Base-by-base conservation (phyloP, 2,888 invertebrate species). In the Nephrotoma guestfalica region DNA sequence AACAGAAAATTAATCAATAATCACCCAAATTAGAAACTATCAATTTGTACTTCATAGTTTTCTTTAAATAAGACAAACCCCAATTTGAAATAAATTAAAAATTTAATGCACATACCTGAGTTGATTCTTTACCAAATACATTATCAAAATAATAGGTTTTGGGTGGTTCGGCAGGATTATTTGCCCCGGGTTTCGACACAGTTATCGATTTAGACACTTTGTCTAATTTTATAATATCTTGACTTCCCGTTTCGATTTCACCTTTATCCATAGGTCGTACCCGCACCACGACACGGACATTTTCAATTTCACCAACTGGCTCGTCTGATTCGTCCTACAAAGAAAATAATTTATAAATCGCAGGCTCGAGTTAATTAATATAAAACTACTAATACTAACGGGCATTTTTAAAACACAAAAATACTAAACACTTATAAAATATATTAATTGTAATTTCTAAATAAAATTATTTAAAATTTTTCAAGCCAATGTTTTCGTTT, bases 61-160 rank as follows among this genome's bases (percentile, higher is more conserved):
- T 86, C 41, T 47, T 43, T 30, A 18, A 57, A 5, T 40, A 9
- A 41, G 41, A 51, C 57, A 41, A 83, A 83, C 83, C 9, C 40
- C 30, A 30, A 30, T 30, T 83, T 84, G 30, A 84, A 43, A 18
- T 41, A 86, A 85, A 83, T 30, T 15, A 85, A 2, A 86, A 15
- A 3, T 13, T 30, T 11, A 41, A 15, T n/a, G 51, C 2, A 87
- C 88, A 88, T 89, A 97, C 96, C 93, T 98, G 96, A 87, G 95
- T 95, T 0, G 97, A 96, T 88, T 95, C 94, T 18, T 94, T 94
- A 86, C 96, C 96, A 91, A 99, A 99, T 43, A 98, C 97, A 84
- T 97, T 95, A 91, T 99, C 99, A 90, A 99, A 99, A 9, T 96
- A 97, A 91, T 98, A 99, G 0, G 95, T 94, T 91, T 98, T 96